Base-by-base conservation (phyloP, 2,797 vertebrate species). In the Trachurus trachurus region DNA sequence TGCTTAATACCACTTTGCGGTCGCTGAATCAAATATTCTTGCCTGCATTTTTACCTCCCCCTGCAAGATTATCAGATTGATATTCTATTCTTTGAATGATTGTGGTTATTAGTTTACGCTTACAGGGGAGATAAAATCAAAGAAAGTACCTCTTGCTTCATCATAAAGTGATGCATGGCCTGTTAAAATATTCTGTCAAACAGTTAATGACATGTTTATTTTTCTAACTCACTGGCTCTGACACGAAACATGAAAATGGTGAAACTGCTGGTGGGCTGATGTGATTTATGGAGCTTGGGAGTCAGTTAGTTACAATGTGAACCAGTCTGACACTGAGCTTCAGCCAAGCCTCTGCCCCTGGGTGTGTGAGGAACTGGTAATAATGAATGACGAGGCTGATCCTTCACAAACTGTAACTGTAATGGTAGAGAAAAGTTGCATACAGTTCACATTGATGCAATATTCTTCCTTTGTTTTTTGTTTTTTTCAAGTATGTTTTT, bases 261-360 rank as follows among this genome's bases (percentile, higher is more conserved):
- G 42, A 19, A 66, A 47, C 76, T 56, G 59, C 63, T 59, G 54
- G 63, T 70, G 39, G 60, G 52, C 60, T 9, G 58, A 22, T 56
- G 57, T 66, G 71, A 87, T 87, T 90, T 59, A 89, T 76, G 72
- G 13, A n/a, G 52, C 53, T 71, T 68, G 39, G 39, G 68, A 58
- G 75, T 64, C 19, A 58, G 47, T 45, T 54, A 66, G 65, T 68
- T 63, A 19, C 9, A 7, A 60, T 63, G 73, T 64, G 65, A 82
- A 63, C 11, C 21, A 47, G 52, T 39, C 2, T 17, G 26, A 11
- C 39, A 19, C 39, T 12, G n/a, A 61, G 19, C 21, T 53, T 66
- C 31, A 3, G 37, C 53, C 21, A 0, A 31, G 26, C 61, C 31
- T 52, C 42, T 61, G 56, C 29, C 31, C 2, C 16, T 16, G 64